Conservation (phyloP, 2,113 vertebrate genomes). For the Bufo gargarizans region DNA sequence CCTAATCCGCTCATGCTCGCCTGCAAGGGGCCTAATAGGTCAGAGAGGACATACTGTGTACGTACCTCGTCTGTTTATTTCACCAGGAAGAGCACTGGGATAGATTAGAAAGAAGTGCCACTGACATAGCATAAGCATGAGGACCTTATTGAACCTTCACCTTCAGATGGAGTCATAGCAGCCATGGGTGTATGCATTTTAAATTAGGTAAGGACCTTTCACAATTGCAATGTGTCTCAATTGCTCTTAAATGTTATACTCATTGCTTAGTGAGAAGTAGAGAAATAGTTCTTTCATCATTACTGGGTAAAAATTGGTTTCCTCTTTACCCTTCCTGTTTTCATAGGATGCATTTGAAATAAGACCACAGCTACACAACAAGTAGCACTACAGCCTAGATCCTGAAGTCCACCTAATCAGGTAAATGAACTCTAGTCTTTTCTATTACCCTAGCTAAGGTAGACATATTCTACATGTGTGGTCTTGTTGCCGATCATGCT, state of each 20-base stretch:
- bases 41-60: too few species aligned
- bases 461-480: neutral
- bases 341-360: neutral
- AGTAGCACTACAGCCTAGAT: neutral
- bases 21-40: too few species aligned
- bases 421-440: neutral
- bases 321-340: conserved; percentile 49
- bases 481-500: neutral
- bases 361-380: neutral
- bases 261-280: neutral
- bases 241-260: neutral
- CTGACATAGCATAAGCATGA: too few species aligned
- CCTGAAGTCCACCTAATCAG: neutral
- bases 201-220: neutral
- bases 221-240: neutral
- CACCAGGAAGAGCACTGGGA: too few species aligned
- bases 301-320: conserved; percentile 2
- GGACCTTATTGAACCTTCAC: too few species aligned
- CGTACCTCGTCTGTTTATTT: too few species aligned
- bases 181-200: neutral
- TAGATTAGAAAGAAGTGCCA: too few species aligned
- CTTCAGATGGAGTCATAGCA: neutral
- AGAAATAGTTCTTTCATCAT: conserved; percentile 29
- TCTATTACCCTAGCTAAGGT: neutral
- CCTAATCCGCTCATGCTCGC: too few species aligned